Conservation (phyloP, 2,113 vertebrate species). For the Meriones unguiculatus region DNA sequence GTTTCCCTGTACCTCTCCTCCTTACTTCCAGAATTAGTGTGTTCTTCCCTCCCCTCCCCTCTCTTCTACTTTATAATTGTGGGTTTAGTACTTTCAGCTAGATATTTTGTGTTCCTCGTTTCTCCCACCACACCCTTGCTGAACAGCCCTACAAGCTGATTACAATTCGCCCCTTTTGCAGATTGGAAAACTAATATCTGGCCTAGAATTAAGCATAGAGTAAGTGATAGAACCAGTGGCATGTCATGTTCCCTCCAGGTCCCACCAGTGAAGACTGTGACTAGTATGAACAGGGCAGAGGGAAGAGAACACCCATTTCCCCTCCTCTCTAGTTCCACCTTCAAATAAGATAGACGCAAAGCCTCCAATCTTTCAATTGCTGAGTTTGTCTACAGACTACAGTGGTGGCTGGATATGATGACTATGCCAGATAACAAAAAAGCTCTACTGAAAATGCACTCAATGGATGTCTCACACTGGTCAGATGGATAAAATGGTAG, state of each 20-base stretch:
- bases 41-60: not conserved
- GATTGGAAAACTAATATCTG: slow-evolving; percentile 1
- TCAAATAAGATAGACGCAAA: not conserved
- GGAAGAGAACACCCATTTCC: not conserved
- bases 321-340: not conserved
- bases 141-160: not conserved
- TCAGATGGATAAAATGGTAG: not conserved
- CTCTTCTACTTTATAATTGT: not conserved
- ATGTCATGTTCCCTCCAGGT: not conserved
- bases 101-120: not conserved
- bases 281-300: not conserved
- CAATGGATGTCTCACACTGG: not conserved
- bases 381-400: not conserved
- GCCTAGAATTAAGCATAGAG: not conserved
- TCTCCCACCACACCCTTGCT: not conserved
- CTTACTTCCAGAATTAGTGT: too few species aligned
- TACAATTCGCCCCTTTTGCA: not conserved
- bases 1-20: not conserved
- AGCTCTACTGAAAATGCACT: not conserved
- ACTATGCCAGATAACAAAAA: not conserved
- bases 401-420: not conserved
- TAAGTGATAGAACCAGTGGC: not conserved
- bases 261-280: not conserved
- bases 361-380: not conserved
- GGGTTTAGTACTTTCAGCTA: not conserved